These are phyloP conservation scores for Hyperoplus lanceolatus DNA, from an alignment of 2,797 vertebrate genomes.

Conservation along the genomic window DNA sequence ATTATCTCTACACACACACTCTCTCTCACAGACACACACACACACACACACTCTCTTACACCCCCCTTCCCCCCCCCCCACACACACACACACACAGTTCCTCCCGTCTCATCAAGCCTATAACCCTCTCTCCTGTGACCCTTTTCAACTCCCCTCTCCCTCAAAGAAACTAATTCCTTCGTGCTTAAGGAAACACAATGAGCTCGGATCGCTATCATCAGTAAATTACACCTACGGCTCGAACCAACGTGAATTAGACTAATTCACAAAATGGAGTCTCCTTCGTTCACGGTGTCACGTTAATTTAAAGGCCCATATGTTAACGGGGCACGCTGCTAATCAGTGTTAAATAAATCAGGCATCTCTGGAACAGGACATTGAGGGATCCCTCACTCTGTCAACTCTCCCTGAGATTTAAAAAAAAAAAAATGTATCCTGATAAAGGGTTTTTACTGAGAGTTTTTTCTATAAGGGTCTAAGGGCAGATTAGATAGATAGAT, in stretches of 20 bases:
- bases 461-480: too few relatives aligned
- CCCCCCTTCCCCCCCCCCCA: too few relatives aligned
- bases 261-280: constrained; percentile 40
- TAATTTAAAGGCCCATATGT: constrained; percentile 51
- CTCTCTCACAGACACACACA: too few relatives aligned
- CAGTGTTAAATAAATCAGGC: not conserved
- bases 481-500: too few relatives aligned
- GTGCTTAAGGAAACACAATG: constrained; percentile 79
- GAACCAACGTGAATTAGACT: constrained; percentile 49
- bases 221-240: constrained; percentile 76
- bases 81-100: constrained; percentile 58
- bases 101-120: constrained; percentile 78
- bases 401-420: too few relatives aligned
- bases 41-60: too few relatives aligned
- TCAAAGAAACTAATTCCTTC: constrained; percentile 69
- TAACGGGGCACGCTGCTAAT: constrained; percentile 42
- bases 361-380: too few relatives aligned
- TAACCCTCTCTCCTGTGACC: constrained; percentile 71
- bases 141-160: constrained; percentile 57
- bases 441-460: too few relatives aligned
- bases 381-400: too few relatives aligned
- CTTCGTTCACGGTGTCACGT: constrained; percentile 38
- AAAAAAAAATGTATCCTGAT: too few relatives aligned
- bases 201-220: constrained; percentile 78
- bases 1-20: too few relatives aligned